phyloP scores from a whole-genome alignment of 2,797 vertebrate genomes.

The Acanthornis magna region DNA sequence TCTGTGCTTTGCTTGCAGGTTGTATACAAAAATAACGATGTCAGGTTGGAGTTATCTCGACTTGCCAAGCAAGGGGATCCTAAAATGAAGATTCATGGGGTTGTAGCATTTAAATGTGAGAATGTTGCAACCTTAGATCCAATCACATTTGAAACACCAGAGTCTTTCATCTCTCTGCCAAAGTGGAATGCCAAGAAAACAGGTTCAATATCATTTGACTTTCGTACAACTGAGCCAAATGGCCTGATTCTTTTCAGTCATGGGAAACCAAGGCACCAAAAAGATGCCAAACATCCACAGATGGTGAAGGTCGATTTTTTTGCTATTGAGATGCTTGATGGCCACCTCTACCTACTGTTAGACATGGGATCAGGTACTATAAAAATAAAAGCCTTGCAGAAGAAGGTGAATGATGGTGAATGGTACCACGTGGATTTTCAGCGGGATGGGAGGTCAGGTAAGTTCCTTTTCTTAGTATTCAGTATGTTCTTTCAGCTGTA shows the following conservation, averaged over 20 bases:
- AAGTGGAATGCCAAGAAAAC: slow-evolving; percentile 99
- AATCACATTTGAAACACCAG: slow-evolving; percentile 97
- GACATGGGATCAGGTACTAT: slow-evolving; percentile 99
- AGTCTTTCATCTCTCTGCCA: slow-evolving; percentile 92
- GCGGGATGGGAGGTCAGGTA: slow-evolving; percentile 94
- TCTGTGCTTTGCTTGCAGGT: slow-evolving; percentile 80
- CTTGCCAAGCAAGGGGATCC: slow-evolving; percentile 91
- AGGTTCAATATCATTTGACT: slow-evolving; percentile 98
- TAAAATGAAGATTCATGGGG: slow-evolving; percentile 96
- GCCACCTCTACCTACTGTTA: slow-evolving; percentile 92
- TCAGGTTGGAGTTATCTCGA: slow-evolving; percentile 92
- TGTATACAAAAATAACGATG: slow-evolving; percentile 98
- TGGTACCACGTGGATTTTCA: slow-evolving; percentile 99
- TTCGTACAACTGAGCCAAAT: slow-evolving; percentile 96
- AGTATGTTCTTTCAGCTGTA: neutral
- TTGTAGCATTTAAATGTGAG: slow-evolving; percentile 97
- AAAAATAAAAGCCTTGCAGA: slow-evolving; percentile 93
- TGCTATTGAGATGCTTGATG: slow-evolving; percentile 97
- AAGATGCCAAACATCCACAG: slow-evolving; percentile 90
- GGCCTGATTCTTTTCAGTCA: slow-evolving; percentile 97
- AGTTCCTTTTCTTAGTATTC: neutral
- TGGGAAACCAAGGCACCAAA: slow-evolving; percentile 91
- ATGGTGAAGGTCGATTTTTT: slow-evolving; percentile 97
- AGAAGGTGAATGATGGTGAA: slow-evolving; percentile 98
- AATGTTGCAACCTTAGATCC: slow-evolving; percentile 97